Percentiles rank a stretch among this genome's conserved stretches.
Evolutionary conservation across 2,797 vertebrate species (phyloP).

Genomic region (Poeciliopsis presidionis): DNA sequence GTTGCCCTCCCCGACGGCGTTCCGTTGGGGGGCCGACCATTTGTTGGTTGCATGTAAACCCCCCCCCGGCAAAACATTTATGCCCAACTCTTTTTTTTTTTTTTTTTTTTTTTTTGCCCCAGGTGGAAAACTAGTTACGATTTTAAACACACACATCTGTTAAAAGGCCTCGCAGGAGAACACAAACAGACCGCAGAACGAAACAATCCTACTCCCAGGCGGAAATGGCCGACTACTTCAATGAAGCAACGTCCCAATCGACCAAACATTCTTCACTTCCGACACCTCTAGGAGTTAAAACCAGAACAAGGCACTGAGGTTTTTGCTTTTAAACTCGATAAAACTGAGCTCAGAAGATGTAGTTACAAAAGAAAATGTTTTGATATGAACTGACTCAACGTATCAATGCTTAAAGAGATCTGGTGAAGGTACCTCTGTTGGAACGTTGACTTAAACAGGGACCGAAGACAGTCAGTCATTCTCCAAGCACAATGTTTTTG

Average conservation of each 20-base stretch:
- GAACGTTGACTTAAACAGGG: not conserved
- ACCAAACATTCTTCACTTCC: not conserved
- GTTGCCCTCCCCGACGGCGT: too few relatives aligned
- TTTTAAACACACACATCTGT: not conserved
- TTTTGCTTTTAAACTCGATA: not conserved
- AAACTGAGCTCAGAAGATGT: not conserved
- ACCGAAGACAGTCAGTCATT: not conserved
- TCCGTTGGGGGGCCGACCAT: too few relatives aligned
- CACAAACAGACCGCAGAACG: not conserved
- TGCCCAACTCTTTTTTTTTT: too few relatives aligned
- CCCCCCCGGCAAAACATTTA: too few relatives aligned
- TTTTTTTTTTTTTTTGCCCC: conserved; percentile 2
- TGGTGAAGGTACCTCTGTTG: not conserved
- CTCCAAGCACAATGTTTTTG: not conserved
- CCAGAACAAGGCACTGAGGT: not conserved
- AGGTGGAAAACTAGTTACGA: conserved; percentile 27
- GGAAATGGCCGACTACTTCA: not conserved
- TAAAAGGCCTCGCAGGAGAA: not conserved
- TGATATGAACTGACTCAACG: not conserved
- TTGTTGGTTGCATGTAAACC: too few relatives aligned
- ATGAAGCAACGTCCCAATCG: not conserved
- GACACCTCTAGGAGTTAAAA: not conserved
- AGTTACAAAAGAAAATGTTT: not conserved
- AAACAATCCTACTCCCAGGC: not conserved
- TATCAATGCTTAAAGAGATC: not conserved